Evolutionary conservation across 2,888 invertebrate species (phyloP).

Genomic region (Thereva unica): DNA sequence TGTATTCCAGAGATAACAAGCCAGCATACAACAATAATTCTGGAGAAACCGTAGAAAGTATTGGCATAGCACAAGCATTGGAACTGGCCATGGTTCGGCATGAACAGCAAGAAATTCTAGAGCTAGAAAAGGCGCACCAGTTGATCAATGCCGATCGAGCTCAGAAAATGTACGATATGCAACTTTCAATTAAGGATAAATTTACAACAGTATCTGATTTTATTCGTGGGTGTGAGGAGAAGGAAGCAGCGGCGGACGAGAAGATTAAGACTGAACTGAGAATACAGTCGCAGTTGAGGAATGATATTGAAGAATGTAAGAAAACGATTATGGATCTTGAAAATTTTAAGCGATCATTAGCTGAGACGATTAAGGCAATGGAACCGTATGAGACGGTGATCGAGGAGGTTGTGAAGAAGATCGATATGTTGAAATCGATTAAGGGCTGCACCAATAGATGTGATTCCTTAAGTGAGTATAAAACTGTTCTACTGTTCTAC

Average conservation of each 20-base stretch:
- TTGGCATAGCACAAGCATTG: too few species aligned
- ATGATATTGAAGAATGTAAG: conserved; percentile 47
- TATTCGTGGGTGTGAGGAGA: conserved; percentile 54
- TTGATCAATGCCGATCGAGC: too few species aligned
- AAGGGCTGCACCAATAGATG: conserved; percentile 56
- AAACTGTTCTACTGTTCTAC: too few species aligned
- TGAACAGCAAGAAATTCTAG: too few species aligned
- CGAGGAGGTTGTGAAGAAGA: conserved; percentile 51
- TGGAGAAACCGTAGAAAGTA: too few species aligned
- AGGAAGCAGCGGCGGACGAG: conserved; percentile 50
- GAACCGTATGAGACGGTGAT: conserved; percentile 53
- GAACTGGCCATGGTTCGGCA: too few species aligned
- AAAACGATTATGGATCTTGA: conserved; percentile 45
- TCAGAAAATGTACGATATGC: conserved; percentile 48
- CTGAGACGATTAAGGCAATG: conserved; percentile 50
- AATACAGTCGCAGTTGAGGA: conserved; percentile 46
- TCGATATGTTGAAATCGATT: conserved; percentile 50
- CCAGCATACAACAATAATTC: too few species aligned
- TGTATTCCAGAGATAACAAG: too few species aligned
- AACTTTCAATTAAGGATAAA: conserved; percentile 50
- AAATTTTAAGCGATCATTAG: conserved; percentile 49
- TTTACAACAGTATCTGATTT: conserved; percentile 55
- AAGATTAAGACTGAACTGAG: conserved; percentile 49
- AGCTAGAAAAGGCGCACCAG: too few species aligned
- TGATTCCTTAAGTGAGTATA: conserved; percentile 54